Base-by-base conservation (phyloP, 2,797 vertebrate genomes). In the Chiloscyllium punctatum region DNA sequence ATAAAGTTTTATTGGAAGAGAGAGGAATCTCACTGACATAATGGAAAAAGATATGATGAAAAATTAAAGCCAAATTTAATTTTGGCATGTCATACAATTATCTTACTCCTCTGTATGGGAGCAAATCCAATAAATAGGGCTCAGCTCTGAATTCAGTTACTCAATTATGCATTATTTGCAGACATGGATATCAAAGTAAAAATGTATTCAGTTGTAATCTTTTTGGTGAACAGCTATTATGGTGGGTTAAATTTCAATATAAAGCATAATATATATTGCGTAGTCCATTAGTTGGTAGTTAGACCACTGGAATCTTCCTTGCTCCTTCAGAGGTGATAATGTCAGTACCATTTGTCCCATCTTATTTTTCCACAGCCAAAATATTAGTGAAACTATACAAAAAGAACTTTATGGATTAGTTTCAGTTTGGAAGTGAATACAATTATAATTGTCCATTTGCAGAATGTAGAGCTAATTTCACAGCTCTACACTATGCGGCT, bases 41-140 rank as follows among this genome's bases (percentile, higher is more conserved):
- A 95, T 77, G 42, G 94, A 48, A 77, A 57, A 53, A 77, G 71
- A 51, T 95, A 95, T 51, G 23, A 94, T 94, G 71, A 95, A 72
- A 95, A 77, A 95, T 95, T 95, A 95, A 77, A 95, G 27, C 71
- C 51, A 77, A 95, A 95, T 95, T 95, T 42, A 74, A 95, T 95
- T 95, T 53, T 57, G 71, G 71, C 71, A 77, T 77, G 71, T 95
- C 71, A 53, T 15, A 57, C 94, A 74, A 77, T 95, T 95, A 95
- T 95, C 94, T 95, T 74, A 77, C 42, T 95, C 42, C 69, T 95
- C 68, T 95, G 71, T 23, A 95, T 33, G 51, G 94, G 7, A 95
- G 25, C 42, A 95, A 77, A 95, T 94, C 69, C 69, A 94, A 74
- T 94, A 94, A 72, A 74, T 74, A 18, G 5, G 71, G 71, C 27